Evolutionary conservation across 2,797 vertebrate genomes (phyloP), one percentile per base, ranked within the genome.

Genomic region (Trachops cirrhosus): DNA sequence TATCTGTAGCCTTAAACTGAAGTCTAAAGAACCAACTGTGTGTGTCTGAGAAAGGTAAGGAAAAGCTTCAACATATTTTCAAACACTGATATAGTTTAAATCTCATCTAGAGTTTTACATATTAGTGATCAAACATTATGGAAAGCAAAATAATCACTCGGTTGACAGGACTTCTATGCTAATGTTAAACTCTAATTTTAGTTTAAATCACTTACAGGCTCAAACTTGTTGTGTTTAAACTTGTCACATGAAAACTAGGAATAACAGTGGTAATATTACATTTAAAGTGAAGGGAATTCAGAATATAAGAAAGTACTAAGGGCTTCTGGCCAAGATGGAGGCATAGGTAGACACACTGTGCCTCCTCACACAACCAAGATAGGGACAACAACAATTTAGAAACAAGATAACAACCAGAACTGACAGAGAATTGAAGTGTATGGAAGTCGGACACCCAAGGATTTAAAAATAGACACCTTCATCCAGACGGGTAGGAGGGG

Each of bases 121-220:
- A 84, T 67, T 70, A 85, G 50, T 79, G 54, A 70, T 80, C 68
- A 92, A 83, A 92, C 24, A 82, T 68, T n/a, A 24, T 48, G 57
- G 22, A 19, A 7, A 88, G 52, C n/a, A 67, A 83, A 91, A 52
- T 34, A 89, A 75, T 62, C n/a, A 39, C 62, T 95, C 54, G 89
- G n/a, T 90, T 1, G 4, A 86, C 12, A 91, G 6, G 24, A 86
- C 50, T 92, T 14, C 41, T 75, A 95, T 1, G 68, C 70, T 34
- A 91, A 89, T 22, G 70, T 50, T 86, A 68, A 88, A 59, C 39
- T 79, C 46, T 73, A 77, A 44, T 83, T 95, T 96, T 79, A 93
- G 48, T 52, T 96, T 73, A 85, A 87, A 19, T 73, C 37, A 88
- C n/a, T 68, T 41, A 87, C 3, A 57, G n/a, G 44, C 34, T 95